Base-by-base conservation (phyloP, 2,888 invertebrate species). In the Branchipolynoe longqiensis region DNA sequence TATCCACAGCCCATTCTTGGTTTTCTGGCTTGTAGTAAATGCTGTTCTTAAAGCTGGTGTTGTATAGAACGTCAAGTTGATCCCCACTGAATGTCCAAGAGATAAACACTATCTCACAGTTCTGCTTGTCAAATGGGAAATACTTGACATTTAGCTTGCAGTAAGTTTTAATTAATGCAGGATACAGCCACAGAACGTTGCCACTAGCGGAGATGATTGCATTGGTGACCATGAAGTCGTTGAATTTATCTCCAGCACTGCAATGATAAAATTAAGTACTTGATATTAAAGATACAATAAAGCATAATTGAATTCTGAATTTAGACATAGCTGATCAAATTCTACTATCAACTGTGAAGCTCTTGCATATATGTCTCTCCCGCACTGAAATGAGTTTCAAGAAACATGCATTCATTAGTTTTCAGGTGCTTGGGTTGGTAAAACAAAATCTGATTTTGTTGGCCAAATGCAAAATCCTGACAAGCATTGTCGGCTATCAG, bases 11-110 rank as follows among this genome's bases (percentile, higher is more conserved):
- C 90, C 90, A 97, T 94, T 97, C 97, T 1, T 97, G 97, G 92
- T 97, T 97, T 31, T 96, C 93, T 96, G 97, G 94, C 96, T 97
- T 90, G 96, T 96, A 87, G 96, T 96, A 90, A 38, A 91, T 87
- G 56, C 82, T 88, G 84, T 89, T 90, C 31, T 78, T 59, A 81
- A 89, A 89, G 69, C 82, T 87, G 40, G 81, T 58, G 69, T 89
- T 90, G 85, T 88, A 89, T 25, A 86, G 33, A 4, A 90, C 83
- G 74, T 90, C 90, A 62, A 90, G 92, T 88, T 94, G 94, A 48
- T 91, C 91, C 31, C 94, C 93, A 87, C 94, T 94, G 90, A 94
- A 94, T 0, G 94, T 94, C 95, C 95, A 95, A 8, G 94, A 94
- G 64, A 94, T 94, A 88, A 95, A 95, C 88, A 93, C 94, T 90